Conservation (phyloP, 2,113 vertebrate species). For the Tenrec ecaudatus region DNA sequence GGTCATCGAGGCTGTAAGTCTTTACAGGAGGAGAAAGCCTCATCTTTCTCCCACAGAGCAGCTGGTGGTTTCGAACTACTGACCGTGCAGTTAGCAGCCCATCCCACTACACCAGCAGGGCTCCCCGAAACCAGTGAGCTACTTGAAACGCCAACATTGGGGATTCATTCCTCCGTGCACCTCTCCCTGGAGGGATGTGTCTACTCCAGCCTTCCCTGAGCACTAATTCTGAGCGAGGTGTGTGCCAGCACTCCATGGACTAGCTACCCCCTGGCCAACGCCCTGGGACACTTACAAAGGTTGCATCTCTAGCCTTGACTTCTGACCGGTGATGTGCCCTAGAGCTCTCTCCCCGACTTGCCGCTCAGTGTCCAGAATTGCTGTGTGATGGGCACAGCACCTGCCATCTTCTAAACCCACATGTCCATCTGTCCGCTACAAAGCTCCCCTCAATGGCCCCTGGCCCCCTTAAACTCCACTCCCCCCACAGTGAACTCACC, state of each 20-base stretch:
- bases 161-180: background rate
- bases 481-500: background rate
- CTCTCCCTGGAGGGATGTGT: background rate
- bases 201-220: background rate
- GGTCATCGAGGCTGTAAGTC: no score
- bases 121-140: background rate
- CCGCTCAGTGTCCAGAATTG: no score
- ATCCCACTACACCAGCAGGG: no score
- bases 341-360: background rate
- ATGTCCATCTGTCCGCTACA: background rate
- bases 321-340: background rate
- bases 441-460: accelerated
- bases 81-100: no score
- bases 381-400: background rate
- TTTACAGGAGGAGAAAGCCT: no score
- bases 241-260: background rate
- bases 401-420: background rate
- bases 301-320: background rate
- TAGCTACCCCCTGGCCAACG: no score
- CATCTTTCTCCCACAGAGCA: no score
- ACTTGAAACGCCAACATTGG: background rate
- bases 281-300: background rate
- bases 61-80: no score
- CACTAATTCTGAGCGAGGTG: background rate
- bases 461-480: background rate